These are phyloP conservation scores for Pseudococcus jackbeardsleyi DNA, from an alignment of 2,888 invertebrate species.

Conservation along the genomic window DNA sequence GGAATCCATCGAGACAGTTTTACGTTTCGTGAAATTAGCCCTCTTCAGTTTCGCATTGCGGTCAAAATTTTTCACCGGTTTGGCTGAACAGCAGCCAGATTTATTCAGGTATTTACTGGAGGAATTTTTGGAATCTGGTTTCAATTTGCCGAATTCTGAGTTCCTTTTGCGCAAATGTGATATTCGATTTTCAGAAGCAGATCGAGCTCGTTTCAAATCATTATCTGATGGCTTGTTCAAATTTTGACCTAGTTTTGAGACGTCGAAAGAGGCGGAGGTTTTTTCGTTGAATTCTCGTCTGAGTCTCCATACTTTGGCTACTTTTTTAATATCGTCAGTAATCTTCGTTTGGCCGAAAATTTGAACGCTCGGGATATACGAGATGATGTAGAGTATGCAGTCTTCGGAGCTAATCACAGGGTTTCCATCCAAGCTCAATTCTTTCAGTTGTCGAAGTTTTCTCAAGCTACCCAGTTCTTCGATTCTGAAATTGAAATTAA, in stretches of 20 bases:
- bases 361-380: slow-evolving; percentile 81
- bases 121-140: slow-evolving; percentile 22
- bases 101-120: slow-evolving; percentile 26
- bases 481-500: slow-evolving; percentile 73
- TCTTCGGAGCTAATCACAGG: slow-evolving; percentile 85
- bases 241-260: slow-evolving; percentile 74
- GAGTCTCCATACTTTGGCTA: slow-evolving; percentile 84
- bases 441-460: slow-evolving; percentile 82
- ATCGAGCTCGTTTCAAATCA: slow-evolving; percentile 54
- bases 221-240: not conserved
- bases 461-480: slow-evolving; percentile 89
- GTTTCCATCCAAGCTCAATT: slow-evolving; percentile 89
- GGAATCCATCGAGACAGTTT: slow-evolving; percentile 56
- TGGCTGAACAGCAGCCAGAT: slow-evolving; percentile 42
- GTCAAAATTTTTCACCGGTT: slow-evolving; percentile 1
- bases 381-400: slow-evolving; percentile 85
- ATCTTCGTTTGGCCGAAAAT: slow-evolving; percentile 80
- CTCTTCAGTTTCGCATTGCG: slow-evolving; percentile 43
- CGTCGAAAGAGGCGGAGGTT: slow-evolving; percentile 50
- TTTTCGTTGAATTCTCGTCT: slow-evolving; percentile 68
- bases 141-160: not conserved
- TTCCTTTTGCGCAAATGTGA: slow-evolving; percentile 55
- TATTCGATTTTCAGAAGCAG: slow-evolving; percentile 58
- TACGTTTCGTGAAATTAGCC: slow-evolving; percentile 27
- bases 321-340: slow-evolving; percentile 74